These are phyloP conservation scores for Drosophila ercepeae DNA, from an alignment of 1,140 invertebrate species.

Conservation along the genomic window DNA sequence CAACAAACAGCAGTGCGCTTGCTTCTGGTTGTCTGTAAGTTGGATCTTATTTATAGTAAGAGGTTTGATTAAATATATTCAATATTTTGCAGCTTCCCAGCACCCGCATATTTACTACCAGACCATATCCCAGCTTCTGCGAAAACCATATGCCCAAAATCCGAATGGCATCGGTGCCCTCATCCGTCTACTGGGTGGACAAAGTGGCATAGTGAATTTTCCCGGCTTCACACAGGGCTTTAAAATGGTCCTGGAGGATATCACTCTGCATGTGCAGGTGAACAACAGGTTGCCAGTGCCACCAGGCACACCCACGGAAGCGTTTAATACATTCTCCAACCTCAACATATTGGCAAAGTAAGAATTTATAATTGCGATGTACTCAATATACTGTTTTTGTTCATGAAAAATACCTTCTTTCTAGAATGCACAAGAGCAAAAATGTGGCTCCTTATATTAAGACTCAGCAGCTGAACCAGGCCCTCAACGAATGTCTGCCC, in stretches of 20 bases:
- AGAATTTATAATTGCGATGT: neutral
- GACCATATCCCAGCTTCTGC: slow-evolving; percentile 75
- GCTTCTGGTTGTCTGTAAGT: slow-evolving; percentile 78
- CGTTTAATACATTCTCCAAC: slow-evolving; percentile 76
- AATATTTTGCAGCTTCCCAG: slow-evolving; percentile 72
- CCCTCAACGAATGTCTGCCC: slow-evolving; percentile 74
- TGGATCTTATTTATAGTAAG: neutral
- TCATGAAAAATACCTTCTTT: neutral
- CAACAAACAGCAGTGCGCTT: slow-evolving; percentile 85
- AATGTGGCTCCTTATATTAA: slow-evolving; percentile 59
- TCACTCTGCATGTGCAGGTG: slow-evolving; percentile 74
- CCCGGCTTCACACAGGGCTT: slow-evolving; percentile 84
- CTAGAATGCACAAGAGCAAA: slow-evolving; percentile 73
- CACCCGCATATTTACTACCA: slow-evolving; percentile 80
- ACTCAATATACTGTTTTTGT: neutral
- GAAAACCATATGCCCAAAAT: slow-evolving; percentile 64
- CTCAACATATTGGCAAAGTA: slow-evolving; percentile 69
- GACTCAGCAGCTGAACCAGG: slow-evolving; percentile 46
- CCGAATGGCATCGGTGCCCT: slow-evolving; percentile 84
- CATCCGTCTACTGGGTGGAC: slow-evolving; percentile 84
- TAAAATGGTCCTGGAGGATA: slow-evolving; percentile 83
- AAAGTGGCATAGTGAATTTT: slow-evolving; percentile 84
- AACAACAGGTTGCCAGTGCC: slow-evolving; percentile 60
- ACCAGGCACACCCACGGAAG: slow-evolving; percentile 53
- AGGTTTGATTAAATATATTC: neutral